Base-by-base conservation (phyloP, 2,797 vertebrate genomes). In the Coilia nasus region DNA sequence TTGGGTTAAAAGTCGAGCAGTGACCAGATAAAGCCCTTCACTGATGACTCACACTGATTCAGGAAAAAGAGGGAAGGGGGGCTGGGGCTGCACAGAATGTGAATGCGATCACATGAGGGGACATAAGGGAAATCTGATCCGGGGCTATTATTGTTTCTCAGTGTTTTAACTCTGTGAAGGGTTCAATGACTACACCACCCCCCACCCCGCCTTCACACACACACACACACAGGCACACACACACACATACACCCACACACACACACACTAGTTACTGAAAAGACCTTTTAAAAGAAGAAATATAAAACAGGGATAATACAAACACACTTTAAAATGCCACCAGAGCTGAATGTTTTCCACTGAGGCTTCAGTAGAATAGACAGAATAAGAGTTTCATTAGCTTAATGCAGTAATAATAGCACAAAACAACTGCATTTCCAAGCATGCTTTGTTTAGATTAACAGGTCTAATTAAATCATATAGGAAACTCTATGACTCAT, bases 211-310 rank as follows among this genome's bases (percentile, higher is more conserved):
- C 14, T 15, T 9, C 71, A 78, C 71, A 35, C 71, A 78, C 71
- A n/a, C 12, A 78, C 71, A 35, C 57, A 47, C 82, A 83, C 82
- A 64, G 35, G 31, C 83, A 71, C 62, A 75, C 25, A 80, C 14
- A 21, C n/a, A 83, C 47, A 71, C n/a, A 19, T 35, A 9, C 60
- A 82, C 82, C 81, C 71, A 83, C 87, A 64, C 84, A 59, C 85
- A 82, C 50, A 82, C 23, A 9, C 14, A 35, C 67, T 35, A 35
- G 67, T 71, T 71, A 1, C 28, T 71, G 67, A 35, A 71, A 35
- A 71, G 67, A 71, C 28, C 14, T 71, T 35, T 71, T 6, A 17
- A 35, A 71, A 35, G 12, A 54, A 54, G 35, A 54, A 54, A 14
- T 6, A 54, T 23, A 67, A 28, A 25, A 67, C 28, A 67, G n/a